Conservation (phyloP, 2,888 invertebrate genomes). For the Heliothis peltigera region DNA sequence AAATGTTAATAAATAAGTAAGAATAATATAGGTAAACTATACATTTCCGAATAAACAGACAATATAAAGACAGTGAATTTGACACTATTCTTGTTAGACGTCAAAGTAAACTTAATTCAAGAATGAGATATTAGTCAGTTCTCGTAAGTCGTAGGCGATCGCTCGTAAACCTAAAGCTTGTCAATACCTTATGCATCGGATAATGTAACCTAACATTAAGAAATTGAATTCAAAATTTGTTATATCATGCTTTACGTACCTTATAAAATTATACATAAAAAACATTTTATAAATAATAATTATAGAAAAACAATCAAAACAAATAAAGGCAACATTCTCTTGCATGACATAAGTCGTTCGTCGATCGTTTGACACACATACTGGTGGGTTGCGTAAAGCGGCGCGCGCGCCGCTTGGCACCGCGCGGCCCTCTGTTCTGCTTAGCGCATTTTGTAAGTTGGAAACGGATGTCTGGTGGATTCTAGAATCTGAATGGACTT, state of each 20-base stretch:
- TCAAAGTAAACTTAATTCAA: conserved; percentile 46
- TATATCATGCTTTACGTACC: no score
- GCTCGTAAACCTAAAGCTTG: conserved; percentile 26
- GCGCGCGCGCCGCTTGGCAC: conserved; percentile 76
- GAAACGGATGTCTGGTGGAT: conserved; percentile 66
- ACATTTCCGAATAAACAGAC: conserved; percentile 24
- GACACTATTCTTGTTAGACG: conserved; percentile 50
- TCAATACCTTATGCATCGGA: conserved; percentile 9
- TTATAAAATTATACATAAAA: no score
- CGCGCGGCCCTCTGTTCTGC: conserved; percentile 63
- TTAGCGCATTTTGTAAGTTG: conserved; percentile 70
- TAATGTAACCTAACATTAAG: conserved; percentile 2
- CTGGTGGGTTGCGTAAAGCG: conserved; percentile 74
- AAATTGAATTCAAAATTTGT: neutral
- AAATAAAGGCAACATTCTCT: conserved; percentile 69
- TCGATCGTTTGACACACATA: conserved; percentile 82
- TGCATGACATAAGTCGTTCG: conserved; percentile 75
- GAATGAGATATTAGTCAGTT: conserved; percentile 47
- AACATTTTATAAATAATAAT: no score
- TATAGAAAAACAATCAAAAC: conserved; percentile 56
- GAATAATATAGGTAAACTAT: no score
- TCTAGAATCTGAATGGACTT: conserved; percentile 59
- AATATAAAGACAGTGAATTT: conserved; percentile 40
- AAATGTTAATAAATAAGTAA: no score
- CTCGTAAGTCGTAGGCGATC: conserved; percentile 27